A percentile compares a stretch with the other conserved stretches of the same genome.
Conservation (phyloP, 30 jellyfish, hydroid and myxozoan species). For the Cassiopea andromeda region DNA sequence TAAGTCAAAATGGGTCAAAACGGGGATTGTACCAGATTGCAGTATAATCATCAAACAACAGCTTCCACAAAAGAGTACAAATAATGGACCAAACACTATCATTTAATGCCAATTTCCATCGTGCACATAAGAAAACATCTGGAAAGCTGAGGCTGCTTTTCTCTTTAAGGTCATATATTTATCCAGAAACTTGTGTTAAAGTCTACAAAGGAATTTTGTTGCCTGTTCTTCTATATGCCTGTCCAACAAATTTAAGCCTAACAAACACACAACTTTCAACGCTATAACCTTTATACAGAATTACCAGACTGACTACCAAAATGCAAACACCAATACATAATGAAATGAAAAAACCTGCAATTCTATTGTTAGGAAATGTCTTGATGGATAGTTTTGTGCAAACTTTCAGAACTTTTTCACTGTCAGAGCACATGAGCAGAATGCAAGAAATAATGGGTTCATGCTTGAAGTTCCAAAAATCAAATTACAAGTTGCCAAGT, state of each 20-base stretch:
- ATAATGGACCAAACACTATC: constrained; percentile 47
- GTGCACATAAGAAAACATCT: constrained; percentile 52
- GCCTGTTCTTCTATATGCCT: constrained; percentile 15
- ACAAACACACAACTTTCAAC: constrained; percentile 49
- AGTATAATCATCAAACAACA: constrained; percentile 21
- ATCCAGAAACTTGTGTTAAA: not conserved
- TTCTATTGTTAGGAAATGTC: constrained; percentile 48
- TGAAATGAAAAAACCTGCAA: constrained; percentile 38
- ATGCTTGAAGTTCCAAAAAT: constrained; percentile 19
- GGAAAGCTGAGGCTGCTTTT: constrained; percentile 25
- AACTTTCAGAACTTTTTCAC: constrained; percentile 35
- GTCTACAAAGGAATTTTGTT: not conserved
- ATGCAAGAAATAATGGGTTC: constrained; percentile 27
- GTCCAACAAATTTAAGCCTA: not conserved
- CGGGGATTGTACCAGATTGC: constrained; percentile 1
- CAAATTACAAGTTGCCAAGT: constrained; percentile 41
- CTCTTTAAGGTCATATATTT: constrained; percentile 21
- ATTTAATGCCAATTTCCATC: constrained; percentile 39
- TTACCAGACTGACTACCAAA: constrained; percentile 51
- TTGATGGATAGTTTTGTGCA: constrained; percentile 29
- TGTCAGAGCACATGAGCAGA: constrained; percentile 27
- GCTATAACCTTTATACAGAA: constrained; percentile 27
- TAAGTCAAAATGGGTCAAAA: not conserved
- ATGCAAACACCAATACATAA: constrained; percentile 36
- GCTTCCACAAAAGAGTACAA: constrained; percentile 38